Conservation (phyloP, 2,888 invertebrate genomes). For the Rhaphigaster nebulosa region DNA sequence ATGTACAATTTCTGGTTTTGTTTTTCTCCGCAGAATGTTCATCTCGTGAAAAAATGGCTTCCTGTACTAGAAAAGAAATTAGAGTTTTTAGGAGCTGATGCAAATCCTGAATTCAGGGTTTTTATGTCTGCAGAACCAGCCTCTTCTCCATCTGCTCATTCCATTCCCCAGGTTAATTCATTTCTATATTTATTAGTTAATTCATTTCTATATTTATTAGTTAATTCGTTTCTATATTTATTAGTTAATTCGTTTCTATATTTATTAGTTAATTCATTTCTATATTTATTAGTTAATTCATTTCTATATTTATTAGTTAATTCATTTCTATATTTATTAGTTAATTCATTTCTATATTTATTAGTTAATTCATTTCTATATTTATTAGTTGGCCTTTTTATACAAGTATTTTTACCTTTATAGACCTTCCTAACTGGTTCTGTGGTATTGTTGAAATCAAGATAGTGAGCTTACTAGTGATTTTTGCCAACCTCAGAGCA, state of each 20-base stretch:
- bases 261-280: constrained; percentile 68
- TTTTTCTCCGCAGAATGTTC: constrained; percentile 81
- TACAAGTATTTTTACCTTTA: no score
- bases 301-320: constrained; percentile 68
- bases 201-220: no score
- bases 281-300: constrained; percentile 68
- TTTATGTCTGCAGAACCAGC: constrained; percentile 97
- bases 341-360: constrained; percentile 66
- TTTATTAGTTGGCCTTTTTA: neutral
- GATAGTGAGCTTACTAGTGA: no score
- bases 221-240: constrained; percentile 66
- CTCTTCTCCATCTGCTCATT: constrained; percentile 86
- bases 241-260: constrained; percentile 67
- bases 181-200: constrained; percentile 36
- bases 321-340: constrained; percentile 66
- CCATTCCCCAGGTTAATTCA: constrained; percentile 83
- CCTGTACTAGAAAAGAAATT: constrained; percentile 91
- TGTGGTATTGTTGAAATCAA: no score
- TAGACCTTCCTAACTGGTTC: no score
- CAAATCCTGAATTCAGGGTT: constrained; percentile 85
- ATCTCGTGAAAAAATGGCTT: constrained; percentile 95
- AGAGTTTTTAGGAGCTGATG: constrained; percentile 85
- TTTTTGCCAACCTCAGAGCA: no score
- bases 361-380: constrained; percentile 67
- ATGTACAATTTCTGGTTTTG: no score